Base-by-base conservation (phyloP, 2,888 invertebrate genomes). In the Kuschelorhynchus macadamiae region DNA sequence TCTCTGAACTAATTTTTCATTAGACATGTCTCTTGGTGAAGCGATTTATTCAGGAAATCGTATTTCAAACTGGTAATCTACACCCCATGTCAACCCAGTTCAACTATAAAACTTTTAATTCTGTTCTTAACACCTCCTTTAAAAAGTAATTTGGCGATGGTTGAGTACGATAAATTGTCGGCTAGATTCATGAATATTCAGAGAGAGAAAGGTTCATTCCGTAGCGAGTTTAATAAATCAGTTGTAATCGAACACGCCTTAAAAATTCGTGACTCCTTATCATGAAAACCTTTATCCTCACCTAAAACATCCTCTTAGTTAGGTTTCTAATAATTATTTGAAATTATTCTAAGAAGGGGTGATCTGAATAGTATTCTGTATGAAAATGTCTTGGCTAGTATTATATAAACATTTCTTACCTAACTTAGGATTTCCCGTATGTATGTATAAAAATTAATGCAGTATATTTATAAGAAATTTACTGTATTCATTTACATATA, bases 131-230 rank as follows among this genome's bases (percentile, higher is more conserved):
- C 57, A 33, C 46, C 46, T 33, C 18, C 20, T 57, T 57, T 57
- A 57, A 57, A 57, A 57, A 36, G 57, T 32, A 46, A 57, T 44
- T 57, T 57, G 57, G 11, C 57, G 57, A 57, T 47, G 5, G 33
- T 7, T 33, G 8, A 20, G 32, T 36, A 18, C 33, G 57, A 55
- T 55, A 55, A 14, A 20, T 39, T 9, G 16, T 25, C 50, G 25
- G 39, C 47, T 16, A 41, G 30, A 55, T 33, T 67, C 62, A 67
- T 67, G 67, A 67, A 67, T 67, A 67, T 67, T 67, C 67, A 67
- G 16, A 30, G 21, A 49, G 61, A 55, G 61, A 61, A 59, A 61
- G 67, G 47, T 53, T 60, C 55, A 56, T 55, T 52, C 21, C 61
- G 39, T 39, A 47, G 25, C 25, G 47, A 52, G 36, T 52, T 21